Percentiles rank a stretch among this genome's conserved stretches.
Evolutionary conservation across 2,797 vertebrate species (phyloP).

Genomic region (Microcaecilia unicolor): DNA sequence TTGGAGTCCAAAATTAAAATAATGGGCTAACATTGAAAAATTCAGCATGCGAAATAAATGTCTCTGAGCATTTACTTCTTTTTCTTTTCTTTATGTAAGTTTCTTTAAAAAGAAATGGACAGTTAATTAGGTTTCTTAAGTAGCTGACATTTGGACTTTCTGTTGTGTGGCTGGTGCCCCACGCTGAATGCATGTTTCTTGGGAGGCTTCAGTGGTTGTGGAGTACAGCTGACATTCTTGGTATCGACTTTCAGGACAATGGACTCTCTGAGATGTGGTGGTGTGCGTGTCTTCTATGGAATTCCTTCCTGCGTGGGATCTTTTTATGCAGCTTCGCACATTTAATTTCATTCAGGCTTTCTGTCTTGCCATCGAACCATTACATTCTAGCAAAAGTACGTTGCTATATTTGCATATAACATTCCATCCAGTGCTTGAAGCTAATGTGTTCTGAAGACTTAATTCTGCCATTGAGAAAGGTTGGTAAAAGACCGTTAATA

Average conservation of each 20-base stretch:
- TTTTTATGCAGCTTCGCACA: conserved; percentile 58
- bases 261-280: conserved; percentile 61
- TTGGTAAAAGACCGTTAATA: conserved; percentile 48
- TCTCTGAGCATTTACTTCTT: not conserved
- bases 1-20: too few species aligned
- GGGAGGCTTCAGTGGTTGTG: conserved; percentile 3
- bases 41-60: too few species aligned
- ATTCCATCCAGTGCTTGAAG: conserved; percentile 23
- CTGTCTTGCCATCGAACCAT: conserved; percentile 44
- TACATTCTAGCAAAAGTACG: conserved; percentile 34
- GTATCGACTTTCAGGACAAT: conserved; percentile 40
- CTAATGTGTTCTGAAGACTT: conserved; percentile 41
- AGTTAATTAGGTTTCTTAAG: conserved; percentile 4
- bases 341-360: conserved; percentile 55
- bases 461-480: conserved; percentile 46
- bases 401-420: conserved; percentile 33
- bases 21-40: too few species aligned
- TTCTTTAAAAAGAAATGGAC: not conserved
- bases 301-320: conserved; percentile 56
- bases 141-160: conserved; percentile 1
- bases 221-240: conserved; percentile 13
- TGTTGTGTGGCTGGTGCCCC: not conserved
- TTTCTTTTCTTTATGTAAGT: not conserved
- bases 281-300: conserved; percentile 49
- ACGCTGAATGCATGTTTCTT: not conserved